Evolutionary conservation across 2,888 invertebrate genomes (phyloP).

Genomic region (Apoderus coryli): DNA sequence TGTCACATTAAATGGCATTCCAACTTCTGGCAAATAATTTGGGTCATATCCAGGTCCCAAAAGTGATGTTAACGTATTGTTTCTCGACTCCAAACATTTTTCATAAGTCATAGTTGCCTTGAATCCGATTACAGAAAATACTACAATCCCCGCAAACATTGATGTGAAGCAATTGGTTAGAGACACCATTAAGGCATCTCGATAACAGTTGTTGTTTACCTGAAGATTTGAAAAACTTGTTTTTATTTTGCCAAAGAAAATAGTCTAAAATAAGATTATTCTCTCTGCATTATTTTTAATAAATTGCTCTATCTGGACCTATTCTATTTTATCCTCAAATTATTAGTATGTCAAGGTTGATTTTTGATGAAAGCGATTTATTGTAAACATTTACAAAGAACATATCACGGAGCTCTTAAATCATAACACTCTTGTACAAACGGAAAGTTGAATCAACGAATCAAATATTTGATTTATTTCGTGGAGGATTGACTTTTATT

Average conservation of each 20-base stretch:
- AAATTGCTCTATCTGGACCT: too few relatives aligned
- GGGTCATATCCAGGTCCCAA: conserved; percentile 38
- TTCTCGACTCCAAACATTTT: conserved; percentile 50
- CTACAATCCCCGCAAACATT: conserved; percentile 92
- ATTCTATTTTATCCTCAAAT: too few relatives aligned
- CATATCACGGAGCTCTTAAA: too few relatives aligned
- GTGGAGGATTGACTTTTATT: too few relatives aligned
- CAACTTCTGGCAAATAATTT: conserved; percentile 38
- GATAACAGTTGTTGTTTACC: conserved; percentile 81
- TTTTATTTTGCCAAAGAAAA: neutral
- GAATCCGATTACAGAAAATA: conserved; percentile 90
- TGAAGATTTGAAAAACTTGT: conserved; percentile 9
- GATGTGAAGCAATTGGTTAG: conserved; percentile 89
- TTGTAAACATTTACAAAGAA: too few relatives aligned
- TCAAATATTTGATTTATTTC: too few relatives aligned
- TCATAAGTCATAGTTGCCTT: conserved; percentile 78
- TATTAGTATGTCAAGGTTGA: too few relatives aligned
- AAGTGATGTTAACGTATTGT: conserved; percentile 41
- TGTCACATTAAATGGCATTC: conserved; percentile 38
- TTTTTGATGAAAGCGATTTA: too few relatives aligned
- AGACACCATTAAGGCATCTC: conserved; percentile 86
- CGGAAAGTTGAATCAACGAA: too few relatives aligned
- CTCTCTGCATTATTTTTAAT: too few relatives aligned
- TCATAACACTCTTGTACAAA: too few relatives aligned
- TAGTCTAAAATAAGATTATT: too few relatives aligned